phyloP scores from a whole-genome alignment of 2,888 invertebrate genomes.

The Dasysyrphus albostriatus region DNA sequence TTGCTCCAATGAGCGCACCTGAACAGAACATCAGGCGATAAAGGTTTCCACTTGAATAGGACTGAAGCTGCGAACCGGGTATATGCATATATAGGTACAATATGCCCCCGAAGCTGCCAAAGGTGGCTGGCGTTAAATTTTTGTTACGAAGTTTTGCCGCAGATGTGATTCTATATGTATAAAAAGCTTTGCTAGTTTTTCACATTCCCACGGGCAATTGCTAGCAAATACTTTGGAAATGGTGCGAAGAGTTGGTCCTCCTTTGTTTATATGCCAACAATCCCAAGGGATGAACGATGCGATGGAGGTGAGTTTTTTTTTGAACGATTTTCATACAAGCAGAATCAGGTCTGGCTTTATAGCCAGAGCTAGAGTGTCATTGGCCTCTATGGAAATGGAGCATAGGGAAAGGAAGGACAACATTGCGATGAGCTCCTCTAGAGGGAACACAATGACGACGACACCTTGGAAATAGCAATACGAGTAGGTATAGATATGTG shows the following conservation, averaged over 20 bases:
- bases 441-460: neutral
- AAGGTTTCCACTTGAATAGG: conserved; percentile 68
- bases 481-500: no score
- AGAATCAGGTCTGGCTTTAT: neutral
- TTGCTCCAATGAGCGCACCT: conserved; percentile 67
- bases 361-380: conserved; percentile 47
- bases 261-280: conserved; percentile 44
- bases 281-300: neutral
- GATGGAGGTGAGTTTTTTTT: conserved; percentile 37
- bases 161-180: conserved; percentile 63
- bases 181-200: conserved; percentile 66
- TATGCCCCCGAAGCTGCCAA: conserved; percentile 25
- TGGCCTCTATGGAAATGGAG: conserved; percentile 32
- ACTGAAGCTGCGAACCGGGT: conserved; percentile 37
- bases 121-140: conserved; percentile 52
- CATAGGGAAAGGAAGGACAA: conserved; percentile 8
- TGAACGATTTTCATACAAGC: conserved; percentile 20
- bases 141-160: conserved; percentile 54
- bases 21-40: conserved; percentile 68
- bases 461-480: conserved; percentile 28
- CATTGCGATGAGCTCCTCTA: neutral
- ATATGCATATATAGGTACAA: conserved; percentile 4
- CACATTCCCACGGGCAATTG: conserved; percentile 56
- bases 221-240: conserved; percentile 46
- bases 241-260: conserved; percentile 55